phyloP scores from a whole-genome alignment of 2,797 vertebrate species.

The Odontamblyopus lacepedii region DNA sequence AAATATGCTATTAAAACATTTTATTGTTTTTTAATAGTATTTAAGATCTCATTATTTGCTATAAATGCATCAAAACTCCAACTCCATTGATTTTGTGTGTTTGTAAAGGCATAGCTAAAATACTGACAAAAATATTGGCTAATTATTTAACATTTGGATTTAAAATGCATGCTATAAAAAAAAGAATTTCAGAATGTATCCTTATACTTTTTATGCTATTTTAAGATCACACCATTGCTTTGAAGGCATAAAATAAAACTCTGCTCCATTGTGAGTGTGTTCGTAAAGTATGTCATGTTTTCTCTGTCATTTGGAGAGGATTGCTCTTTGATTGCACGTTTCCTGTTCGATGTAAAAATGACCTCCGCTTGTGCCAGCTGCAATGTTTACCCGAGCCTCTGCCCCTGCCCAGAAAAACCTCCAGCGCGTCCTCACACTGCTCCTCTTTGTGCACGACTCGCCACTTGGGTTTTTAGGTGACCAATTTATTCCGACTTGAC shows the following conservation, averaged over 20 bases:
- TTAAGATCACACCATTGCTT: no score
- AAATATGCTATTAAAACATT: not conserved
- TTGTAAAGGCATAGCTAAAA: not conserved
- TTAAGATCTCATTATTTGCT: no score
- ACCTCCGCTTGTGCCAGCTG: conserved; percentile 26
- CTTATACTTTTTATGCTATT: not conserved
- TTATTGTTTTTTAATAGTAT: no score
- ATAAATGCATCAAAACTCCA: no score
- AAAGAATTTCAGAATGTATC: not conserved
- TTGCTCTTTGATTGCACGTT: conserved; percentile 21
- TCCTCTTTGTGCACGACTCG: conserved; percentile 56
- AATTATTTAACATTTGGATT: not conserved
- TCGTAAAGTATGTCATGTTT: conserved; percentile 5
- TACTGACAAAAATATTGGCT: not conserved
- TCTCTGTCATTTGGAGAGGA: not conserved
- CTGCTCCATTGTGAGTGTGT: not conserved
- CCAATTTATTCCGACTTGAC: conserved; percentile 54
- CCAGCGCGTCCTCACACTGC: conserved; percentile 54
- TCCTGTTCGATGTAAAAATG: conserved; percentile 7
- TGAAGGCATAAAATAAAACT: not conserved
- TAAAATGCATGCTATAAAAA: not conserved
- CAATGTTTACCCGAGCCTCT: conserved; percentile 49
- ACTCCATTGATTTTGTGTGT: no score
- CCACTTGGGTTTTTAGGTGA: conserved; percentile 52
- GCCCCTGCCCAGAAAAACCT: conserved; percentile 31